Base-by-base conservation (phyloP, 2,888 invertebrate species). In the Heliconius aoede region DNA sequence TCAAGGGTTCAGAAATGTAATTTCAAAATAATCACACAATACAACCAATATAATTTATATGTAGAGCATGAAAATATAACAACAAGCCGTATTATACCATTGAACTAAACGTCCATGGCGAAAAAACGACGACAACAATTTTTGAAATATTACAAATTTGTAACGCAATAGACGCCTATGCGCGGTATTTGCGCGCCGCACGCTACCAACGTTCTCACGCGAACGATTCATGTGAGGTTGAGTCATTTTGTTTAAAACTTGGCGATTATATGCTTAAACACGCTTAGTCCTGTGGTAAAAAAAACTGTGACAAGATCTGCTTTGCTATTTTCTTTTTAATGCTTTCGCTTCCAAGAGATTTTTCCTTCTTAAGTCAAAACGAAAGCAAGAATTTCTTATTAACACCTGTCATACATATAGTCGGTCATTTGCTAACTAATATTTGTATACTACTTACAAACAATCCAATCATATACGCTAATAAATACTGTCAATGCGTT, bases 171-270 rank as follows among this genome's bases (percentile, higher is more conserved):
- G 15, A 73, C 64, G 46, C 21, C 5, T 55, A 68, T 32, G 26
- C 18, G 71, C 55, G 73, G 68, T 60, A 73, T 73, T 75, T 75
- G 30, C n/a, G 65, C 72, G 30, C 62, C 40, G 67, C 32, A 21
- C 72, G 72, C 72, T 74, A 62, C 65, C 81, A 82, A 83, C 82
- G 77, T 76, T 79, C 77, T 81, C 82, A 82, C 83, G 82, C 81
- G 78, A 82, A 74, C 68, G 74, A 78, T 80, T 80, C 76, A 69
- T 46, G 58, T 75, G 60, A 58, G 64, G 69, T 76, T 65, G 60
- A 32, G 76, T 72, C 74, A 76, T 72, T 76, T 61, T 28, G 58
- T 76, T 51, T 65, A 65, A 64, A 58, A 68, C 73, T 65, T 60
- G 26, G 15, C 24, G 60, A 72, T 60, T 72, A 60, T 58, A 60